A percentile compares a stretch with the other conserved stretches of the same genome.
Evolutionary conservation across 2,888 invertebrate genomes (phyloP).

Genomic region (Folsomia manolachei): DNA sequence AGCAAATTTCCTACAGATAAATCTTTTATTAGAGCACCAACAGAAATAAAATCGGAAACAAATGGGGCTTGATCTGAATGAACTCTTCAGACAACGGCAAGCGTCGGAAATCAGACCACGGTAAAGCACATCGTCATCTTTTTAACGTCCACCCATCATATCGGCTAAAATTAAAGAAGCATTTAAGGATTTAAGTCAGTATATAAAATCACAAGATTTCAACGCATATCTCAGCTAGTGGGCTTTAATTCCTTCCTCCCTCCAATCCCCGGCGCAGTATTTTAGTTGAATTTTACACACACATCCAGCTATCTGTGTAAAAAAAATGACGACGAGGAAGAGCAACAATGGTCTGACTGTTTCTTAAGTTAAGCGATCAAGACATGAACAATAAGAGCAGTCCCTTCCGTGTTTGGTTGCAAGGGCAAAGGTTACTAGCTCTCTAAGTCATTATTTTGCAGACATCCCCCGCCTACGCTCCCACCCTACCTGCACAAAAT

Average conservation of each 20-base stretch:
- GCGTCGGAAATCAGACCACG: neutral
- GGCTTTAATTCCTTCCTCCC: neutral
- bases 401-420: slow-evolving; percentile 18
- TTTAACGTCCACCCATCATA: neutral
- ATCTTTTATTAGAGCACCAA: neutral
- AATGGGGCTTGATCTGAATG: neutral
- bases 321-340: too few relatives aligned
- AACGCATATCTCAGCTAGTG: slow-evolving; percentile 11
- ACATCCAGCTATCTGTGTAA: too few relatives aligned
- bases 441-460: slow-evolving; percentile 21
- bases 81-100: neutral
- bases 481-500: neutral
- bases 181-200: neutral
- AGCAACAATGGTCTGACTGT: too few relatives aligned
- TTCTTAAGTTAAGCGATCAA: slow-evolving; percentile 14
- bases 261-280: too few relatives aligned
- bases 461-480: slow-evolving; percentile 16
- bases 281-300: too few relatives aligned
- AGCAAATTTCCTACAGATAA: neutral
- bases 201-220: slow-evolving; percentile 17
- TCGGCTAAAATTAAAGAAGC: neutral
- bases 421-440: slow-evolving; percentile 22
- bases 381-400: slow-evolving; percentile 19
- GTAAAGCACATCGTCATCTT: too few relatives aligned
- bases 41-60: neutral